Evolutionary conservation across 2,113 vertebrate species (phyloP), one percentile per base, ranked within the genome.

Genomic region (Diadophis punctatus): DNA sequence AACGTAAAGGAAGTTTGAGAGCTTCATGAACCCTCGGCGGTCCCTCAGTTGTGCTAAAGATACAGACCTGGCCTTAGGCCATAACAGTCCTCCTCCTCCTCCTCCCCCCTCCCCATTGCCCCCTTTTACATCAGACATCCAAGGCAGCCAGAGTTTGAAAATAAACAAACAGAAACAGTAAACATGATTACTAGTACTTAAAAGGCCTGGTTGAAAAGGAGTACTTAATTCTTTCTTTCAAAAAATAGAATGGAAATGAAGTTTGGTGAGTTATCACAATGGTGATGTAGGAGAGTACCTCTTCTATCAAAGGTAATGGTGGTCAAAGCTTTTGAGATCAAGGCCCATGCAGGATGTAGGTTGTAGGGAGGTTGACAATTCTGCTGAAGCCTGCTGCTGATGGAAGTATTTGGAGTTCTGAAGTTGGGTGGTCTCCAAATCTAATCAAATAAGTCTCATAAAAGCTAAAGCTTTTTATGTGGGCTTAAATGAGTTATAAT

Each of bases 1-100:
- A 91, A 90, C 93, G 90, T 93, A 93, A 94, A 56, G 74, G 3
- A 91, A 43, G 60, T 94, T 4, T 0, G 68, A 74, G n/a, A 34
- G 6, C 68, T 74, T 14, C 7, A 39, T 74, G 68, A 74, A 74
- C 6, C 16, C 7, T 74, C 39, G 68, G n/a, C n/a, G 34, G n/a
- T 74, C 16, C 68, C 68, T 34, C 68, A 20, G n/a, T 39, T 74
- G 6, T 39, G 16, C 16, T 74, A n/a, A 34, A 80, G 68, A 39
- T 80, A 8, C 8, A 80, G 16, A 80, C 7, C 0, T 3, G 68
- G 34, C 68, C 34, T 80, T 80, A 22, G 68, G 34, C 68, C 68
- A 80, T 80, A 74, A 58, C 56, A 58, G 7, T 60, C 56, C 25
- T 9, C 55, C 55, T 53, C 52, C 1, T 53, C 52, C 52, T 52